phyloP scores from a whole-genome alignment of 2,888 invertebrate genomes.

The Sepioteuthis lessoniana region DNA sequence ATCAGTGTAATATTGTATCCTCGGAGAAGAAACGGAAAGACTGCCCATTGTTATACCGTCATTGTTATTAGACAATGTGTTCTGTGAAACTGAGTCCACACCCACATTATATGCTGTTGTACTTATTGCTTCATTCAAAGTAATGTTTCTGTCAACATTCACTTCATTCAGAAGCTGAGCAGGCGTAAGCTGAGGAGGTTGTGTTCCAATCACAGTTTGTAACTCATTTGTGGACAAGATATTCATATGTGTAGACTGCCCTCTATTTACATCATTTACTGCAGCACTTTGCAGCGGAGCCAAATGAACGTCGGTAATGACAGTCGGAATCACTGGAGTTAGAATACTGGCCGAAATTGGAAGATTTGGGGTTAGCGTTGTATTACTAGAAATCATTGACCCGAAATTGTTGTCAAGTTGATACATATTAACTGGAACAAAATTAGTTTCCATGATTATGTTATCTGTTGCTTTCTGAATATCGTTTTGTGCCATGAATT shows the following conservation, averaged over 20 bases:
- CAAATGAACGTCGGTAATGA: not conserved
- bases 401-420: not conserved
- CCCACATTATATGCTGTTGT: not conserved
- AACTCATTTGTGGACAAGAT: not conserved
- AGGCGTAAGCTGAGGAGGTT: not conserved
- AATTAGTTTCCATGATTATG: no score
- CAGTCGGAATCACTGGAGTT: not conserved
- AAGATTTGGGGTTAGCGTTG: not conserved
- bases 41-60: not conserved
- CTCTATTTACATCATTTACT: no score
- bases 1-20: not conserved
- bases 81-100: not conserved
- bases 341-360: not conserved
- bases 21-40: not conserved
- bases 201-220: not conserved
- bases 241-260: not conserved
- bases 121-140: not conserved
- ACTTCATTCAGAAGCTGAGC: not conserved
- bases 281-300: not conserved
- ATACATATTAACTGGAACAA: no score
- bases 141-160: not conserved
- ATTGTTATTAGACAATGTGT: constrained; percentile 7
- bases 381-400: not conserved
- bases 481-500: not conserved
- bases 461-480: not conserved